Percentiles rank a stretch among this genome's conserved stretches.
These are phyloP conservation scores for Anthophora plumipes DNA, from an alignment of 2,888 invertebrate species.

Conservation along the genomic window DNA sequence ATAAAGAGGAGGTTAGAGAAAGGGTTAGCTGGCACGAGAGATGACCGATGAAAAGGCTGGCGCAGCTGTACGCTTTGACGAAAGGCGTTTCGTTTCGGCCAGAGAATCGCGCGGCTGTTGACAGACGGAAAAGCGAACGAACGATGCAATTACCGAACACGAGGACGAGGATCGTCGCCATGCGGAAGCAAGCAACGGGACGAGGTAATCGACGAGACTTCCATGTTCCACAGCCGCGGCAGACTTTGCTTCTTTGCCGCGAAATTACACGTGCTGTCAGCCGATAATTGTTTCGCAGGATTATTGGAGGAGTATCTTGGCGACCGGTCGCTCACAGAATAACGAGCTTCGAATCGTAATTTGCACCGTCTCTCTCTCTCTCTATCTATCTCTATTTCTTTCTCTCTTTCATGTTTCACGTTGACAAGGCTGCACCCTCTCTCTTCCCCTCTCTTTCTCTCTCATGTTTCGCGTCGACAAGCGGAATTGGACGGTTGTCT, in stretches of 20 bases:
- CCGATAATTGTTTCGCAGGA: constrained; percentile 50
- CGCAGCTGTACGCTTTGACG: constrained; percentile 66
- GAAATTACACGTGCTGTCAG: constrained; percentile 46
- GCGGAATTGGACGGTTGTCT: constrained; percentile 34
- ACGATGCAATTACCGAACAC: constrained; percentile 71
- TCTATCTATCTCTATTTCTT: constrained; percentile 5
- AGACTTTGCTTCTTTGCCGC: constrained; percentile 48
- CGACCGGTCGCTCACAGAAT: constrained; percentile 48
- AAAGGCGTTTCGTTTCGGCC: constrained; percentile 69
- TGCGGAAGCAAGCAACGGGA: constrained; percentile 51
- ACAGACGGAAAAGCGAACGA: constrained; percentile 67
- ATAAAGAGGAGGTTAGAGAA: constrained; percentile 45
- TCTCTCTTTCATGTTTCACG: too few species aligned
- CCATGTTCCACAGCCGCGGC: neutral
- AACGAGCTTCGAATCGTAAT: constrained; percentile 61
- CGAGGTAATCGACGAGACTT: constrained; percentile 45
- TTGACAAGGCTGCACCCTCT: constrained; percentile 44
- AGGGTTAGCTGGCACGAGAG: constrained; percentile 30
- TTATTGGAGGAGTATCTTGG: constrained; percentile 51
- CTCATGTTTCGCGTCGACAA: constrained; percentile 21
- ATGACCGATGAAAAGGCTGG: constrained; percentile 63
- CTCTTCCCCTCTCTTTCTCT: constrained; percentile 22
- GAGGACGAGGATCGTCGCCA: constrained; percentile 15
- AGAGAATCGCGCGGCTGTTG: constrained; percentile 65
- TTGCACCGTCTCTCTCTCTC: constrained; percentile 41